Evolutionary conservation across 2,888 invertebrate species (phyloP), one percentile per base, ranked within the genome.

Genomic region (Rhorus exstirpatorius): DNA sequence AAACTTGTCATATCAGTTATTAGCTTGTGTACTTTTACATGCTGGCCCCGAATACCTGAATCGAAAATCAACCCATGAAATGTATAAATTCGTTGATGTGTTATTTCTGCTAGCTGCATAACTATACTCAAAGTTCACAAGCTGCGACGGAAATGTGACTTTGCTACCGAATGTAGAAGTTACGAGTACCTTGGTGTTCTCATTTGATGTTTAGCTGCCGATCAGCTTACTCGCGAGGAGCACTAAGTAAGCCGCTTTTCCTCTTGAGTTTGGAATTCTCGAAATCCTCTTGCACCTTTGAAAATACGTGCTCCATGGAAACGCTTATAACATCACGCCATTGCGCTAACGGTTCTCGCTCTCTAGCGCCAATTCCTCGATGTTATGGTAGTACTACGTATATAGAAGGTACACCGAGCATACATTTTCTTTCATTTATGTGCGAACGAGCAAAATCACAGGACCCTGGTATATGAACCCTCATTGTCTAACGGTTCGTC

Each of bases 241-340:
- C 65, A 63, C 79, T 83, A 83, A 83, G 75, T 83, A 83, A 83
- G 75, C 83, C 71, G 83, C 79, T 83, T 83, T 83, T 79, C 79
- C 79, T 71, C 75, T 76, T 67, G 83, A 83, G 79, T 79, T 79
- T 58, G 63, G 38, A 79, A 76, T 72, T 79, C 75, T 10, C 44
- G 63, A 75, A 83, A 83, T 79, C 79, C 71, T 71, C 70, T 76
- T 79, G 75, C 65, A 67, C 71, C 76, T 19, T 75, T 67, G 76
- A 51, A 83, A 79, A 71, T 79, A 79, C 76, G 75, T 67, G 58
- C 70, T 44, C 38, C 41, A 60, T 46, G 17, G 53, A 79, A 53
- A 61, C 44, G 44, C 21, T 72, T 79, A 24, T 19, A 41, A 17
- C 63, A 41, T 49, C 41, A n/a, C n/a, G n/a, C n/a, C n/a, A n/a